These are phyloP conservation scores for Dicyrtomina minuta DNA, from an alignment of 2,888 invertebrate genomes.

Conservation along the genomic window DNA sequence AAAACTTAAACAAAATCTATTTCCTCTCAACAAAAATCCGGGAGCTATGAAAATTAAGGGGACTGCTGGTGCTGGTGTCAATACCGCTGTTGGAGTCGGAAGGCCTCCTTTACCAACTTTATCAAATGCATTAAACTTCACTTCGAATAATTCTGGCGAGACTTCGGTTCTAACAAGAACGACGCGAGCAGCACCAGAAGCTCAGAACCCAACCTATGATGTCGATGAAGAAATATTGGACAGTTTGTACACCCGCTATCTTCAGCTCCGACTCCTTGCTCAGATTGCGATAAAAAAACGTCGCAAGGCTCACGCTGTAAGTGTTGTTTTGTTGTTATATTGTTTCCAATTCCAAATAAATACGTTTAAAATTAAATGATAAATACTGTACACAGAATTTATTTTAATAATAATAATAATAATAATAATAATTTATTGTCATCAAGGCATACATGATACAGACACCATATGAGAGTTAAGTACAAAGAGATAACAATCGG, in stretches of 20 bases:
- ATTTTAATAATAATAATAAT: background rate
- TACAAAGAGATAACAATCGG: too few species aligned
- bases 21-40: constrained; percentile 8
- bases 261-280: constrained; percentile 5
- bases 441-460: too few species aligned
- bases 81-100: background rate
- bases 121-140: background rate
- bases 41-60: background rate
- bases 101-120: background rate
- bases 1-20: constrained; percentile 1
- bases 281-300: background rate
- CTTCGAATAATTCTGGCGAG: background rate
- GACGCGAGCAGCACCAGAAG: too few species aligned
- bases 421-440: too few species aligned
- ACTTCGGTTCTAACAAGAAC: too few species aligned
- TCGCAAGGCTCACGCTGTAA: background rate
- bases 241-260: background rate
- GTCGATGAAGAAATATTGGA: constrained; percentile 16
- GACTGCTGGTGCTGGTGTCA: background rate
- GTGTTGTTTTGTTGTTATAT: too few species aligned
- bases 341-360: too few species aligned
- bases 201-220: background rate
- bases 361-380: too few species aligned
- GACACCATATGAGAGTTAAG: too few species aligned
- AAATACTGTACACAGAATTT: background rate